Evolutionary conservation across 2,113 vertebrate genomes (phyloP).

Genomic region (Australoheros scitulus): DNA sequence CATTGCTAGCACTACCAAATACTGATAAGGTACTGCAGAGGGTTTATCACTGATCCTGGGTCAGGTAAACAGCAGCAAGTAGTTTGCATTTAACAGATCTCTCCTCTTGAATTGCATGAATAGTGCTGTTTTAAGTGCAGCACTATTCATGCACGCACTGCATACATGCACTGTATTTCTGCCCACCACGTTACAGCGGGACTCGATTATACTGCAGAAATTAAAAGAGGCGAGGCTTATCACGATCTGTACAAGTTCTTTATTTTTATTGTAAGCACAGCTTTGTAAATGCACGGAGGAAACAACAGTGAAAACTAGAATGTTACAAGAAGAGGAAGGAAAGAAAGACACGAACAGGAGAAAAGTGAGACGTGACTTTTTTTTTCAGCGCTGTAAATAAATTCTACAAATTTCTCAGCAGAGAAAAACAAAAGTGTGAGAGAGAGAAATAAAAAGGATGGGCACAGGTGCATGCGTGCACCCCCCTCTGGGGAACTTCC

Average conservation of each 20-base stretch:
- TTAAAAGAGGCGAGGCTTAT: not conserved
- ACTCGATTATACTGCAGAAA: not conserved
- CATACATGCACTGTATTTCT: not conserved
- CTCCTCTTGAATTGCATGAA: not conserved
- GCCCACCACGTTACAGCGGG: not conserved
- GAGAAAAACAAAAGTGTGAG: slow-evolving; percentile 60
- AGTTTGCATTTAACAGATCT: not conserved
- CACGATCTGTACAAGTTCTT: slow-evolving; percentile 92
- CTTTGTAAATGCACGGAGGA: slow-evolving; percentile 95
- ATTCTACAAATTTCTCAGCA: slow-evolving; percentile 87
- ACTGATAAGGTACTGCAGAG: not conserved
- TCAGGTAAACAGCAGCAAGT: not conserved
- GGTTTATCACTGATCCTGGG: not conserved
- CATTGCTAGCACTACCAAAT: not conserved
- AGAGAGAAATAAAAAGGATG: slow-evolving; percentile 58
- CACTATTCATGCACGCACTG: not conserved
- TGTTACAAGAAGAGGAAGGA: slow-evolving; percentile 82
- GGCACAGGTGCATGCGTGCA: slow-evolving; percentile 52
- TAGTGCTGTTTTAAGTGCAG: not conserved
- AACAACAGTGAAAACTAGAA: slow-evolving; percentile 88
- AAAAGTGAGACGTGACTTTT: slow-evolving; percentile 72
- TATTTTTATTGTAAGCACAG: slow-evolving; percentile 93
- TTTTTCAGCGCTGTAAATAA: slow-evolving; percentile 78
- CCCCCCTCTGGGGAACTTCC: slow-evolving; percentile 40
- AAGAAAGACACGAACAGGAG: slow-evolving; percentile 70